Base-by-base conservation (phyloP, 2,888 invertebrate genomes). In the Sycophila texana region DNA sequence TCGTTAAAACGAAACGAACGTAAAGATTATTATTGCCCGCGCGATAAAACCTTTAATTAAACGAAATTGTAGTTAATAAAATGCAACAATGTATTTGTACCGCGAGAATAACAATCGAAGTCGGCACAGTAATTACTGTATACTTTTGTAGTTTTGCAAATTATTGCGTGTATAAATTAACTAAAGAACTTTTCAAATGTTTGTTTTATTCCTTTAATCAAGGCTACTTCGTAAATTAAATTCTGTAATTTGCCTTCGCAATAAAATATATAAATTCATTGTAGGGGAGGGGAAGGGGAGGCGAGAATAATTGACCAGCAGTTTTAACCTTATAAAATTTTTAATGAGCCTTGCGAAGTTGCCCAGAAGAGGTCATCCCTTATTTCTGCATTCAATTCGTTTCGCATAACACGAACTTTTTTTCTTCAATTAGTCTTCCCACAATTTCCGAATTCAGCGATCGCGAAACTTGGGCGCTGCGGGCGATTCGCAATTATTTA, bases 351-450 rank as follows among this genome's bases (percentile, higher is more conserved):
- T 4, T 16, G 18, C 4, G 30, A 39, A 49, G 13, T 47, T 47
- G 51, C 1, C 39, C 39, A 16, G 51, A 67, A 74, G 51, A 60
- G 30, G 20, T 22, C 13, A 12, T 60, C 16, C 55, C 16, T 20
- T 55, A 26, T 66, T 20, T 51, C 39, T n/a, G 58, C 30, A 61
- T 39, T 14, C 13, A 3, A 30, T 68, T 53, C 39, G n/a, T 22
- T 26, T 57, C 55, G 55, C 14, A n/a, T n/a, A 49, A 70, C 60
- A 26, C 61, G 20, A 61, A 76, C 63, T 76, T 76, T 75, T 70
- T 67, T 67, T 76, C n/a, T 76, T 70, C 55, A 76, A 70, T 55
- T 63, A 63, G 55, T 47, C 70, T 68, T 49, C 57, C 39, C 47
- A 22, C 58, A 66, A 74, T 74, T 66, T 60, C 26, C 51, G 67